These are phyloP conservation scores for Hirundichthys speculiger DNA, from an alignment of 2,113 vertebrate species.

Conservation along the genomic window DNA sequence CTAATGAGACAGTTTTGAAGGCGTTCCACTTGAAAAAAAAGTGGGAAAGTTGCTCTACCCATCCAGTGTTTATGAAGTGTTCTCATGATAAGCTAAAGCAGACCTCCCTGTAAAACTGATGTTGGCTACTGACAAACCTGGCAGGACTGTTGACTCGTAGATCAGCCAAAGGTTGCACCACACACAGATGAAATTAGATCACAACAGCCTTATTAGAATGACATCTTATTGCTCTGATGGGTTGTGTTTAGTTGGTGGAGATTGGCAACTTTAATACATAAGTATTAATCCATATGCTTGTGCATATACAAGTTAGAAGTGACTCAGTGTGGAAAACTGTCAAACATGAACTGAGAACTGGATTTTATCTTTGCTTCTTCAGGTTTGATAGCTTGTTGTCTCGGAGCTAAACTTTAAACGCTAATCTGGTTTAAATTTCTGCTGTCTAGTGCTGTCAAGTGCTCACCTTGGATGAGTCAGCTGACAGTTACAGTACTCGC, in stretches of 20 bases:
- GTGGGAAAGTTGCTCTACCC: conserved; percentile 8
- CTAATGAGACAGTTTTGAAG: conserved; percentile 18
- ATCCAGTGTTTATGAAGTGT: conserved; percentile 30
- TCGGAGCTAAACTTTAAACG: conserved; percentile 46
- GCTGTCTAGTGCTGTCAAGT: conserved; percentile 31
- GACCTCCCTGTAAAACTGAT: conserved; percentile 3
- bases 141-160: not conserved
- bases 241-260: conserved; percentile 12
- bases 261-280: conserved; percentile 7
- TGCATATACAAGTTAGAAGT: conserved; percentile 35
- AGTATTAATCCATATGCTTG: too few species aligned
- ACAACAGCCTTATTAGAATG: not conserved
- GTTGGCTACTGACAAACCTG: conserved; percentile 32
- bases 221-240: conserved; percentile 7
- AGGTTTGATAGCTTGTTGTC: conserved; percentile 10
- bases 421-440: conserved; percentile 58
- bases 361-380: conserved; percentile 1
- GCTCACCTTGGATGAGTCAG: conserved; percentile 34
- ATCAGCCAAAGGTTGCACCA: conserved; percentile 52
- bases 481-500: conserved; percentile 11
- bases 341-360: conserved; percentile 14
- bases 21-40: too few species aligned
- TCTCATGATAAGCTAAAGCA: not conserved
- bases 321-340: conserved; percentile 28
- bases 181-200: conserved; percentile 44